Conservation (phyloP, 2,797 vertebrate genomes). For the Saguinus oedipus region DNA sequence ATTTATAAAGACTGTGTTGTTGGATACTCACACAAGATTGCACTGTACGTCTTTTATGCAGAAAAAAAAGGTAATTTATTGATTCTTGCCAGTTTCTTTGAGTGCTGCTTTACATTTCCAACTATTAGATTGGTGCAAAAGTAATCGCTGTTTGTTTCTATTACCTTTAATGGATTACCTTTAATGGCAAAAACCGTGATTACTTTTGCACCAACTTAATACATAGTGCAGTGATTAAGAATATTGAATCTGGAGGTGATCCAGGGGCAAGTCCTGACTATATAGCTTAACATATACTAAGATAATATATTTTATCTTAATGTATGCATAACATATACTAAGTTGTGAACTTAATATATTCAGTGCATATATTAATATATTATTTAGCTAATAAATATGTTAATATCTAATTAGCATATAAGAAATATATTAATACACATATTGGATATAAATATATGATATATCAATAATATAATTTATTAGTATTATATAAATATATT, state of each 20-base stretch:
- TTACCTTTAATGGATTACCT: neutral
- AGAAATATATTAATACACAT: too few relatives aligned
- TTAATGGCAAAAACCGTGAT: neutral
- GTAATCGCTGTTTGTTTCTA: neutral
- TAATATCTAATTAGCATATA: neutral
- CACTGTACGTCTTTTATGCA: neutral
- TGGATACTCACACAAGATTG: neutral
- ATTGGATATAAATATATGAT: neutral
- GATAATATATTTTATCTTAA: neutral
- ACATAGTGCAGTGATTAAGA: neutral
- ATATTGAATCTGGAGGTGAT: neutral
- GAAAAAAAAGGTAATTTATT: neutral
- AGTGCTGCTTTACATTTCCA: neutral
- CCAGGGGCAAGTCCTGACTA: neutral
- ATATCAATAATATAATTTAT: neutral
- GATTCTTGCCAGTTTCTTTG: neutral
- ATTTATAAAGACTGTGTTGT: neutral
- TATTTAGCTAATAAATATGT: neutral
- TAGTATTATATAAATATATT: neutral
- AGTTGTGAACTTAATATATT: neutral
- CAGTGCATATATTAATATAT: too few relatives aligned
- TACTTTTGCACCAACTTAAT: neutral
- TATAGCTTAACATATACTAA: neutral
- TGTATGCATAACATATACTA: neutral
- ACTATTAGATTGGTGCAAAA: neutral